A percentile compares a stretch with the other conserved stretches of the same genome.
These are phyloP conservation scores for Crambe crambe DNA, from an alignment of 37 sponge, comb jelly and placozoan genomes.

Conservation along the genomic window DNA sequence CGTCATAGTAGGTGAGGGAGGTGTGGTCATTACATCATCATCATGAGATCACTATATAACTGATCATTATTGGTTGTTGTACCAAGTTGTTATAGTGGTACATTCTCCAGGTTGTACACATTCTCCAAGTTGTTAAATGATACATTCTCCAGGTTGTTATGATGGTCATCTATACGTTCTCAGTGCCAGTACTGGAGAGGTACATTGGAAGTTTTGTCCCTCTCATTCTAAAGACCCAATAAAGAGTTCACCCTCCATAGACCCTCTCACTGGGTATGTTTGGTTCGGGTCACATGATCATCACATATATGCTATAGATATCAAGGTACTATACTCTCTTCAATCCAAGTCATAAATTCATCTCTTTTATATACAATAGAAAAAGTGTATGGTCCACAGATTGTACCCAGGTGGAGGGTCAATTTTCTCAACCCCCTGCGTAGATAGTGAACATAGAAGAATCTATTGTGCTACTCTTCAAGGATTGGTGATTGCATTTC, in stretches of 20 bases:
- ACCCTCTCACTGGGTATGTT: conserved; percentile 67
- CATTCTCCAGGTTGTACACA: no score
- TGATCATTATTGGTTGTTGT: no score
- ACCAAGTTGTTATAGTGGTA: no score
- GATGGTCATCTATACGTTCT: conserved; percentile 76
- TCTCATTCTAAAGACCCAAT: conserved; percentile 21
- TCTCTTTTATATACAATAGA: conserved; percentile 13
- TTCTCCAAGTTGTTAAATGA: no score
- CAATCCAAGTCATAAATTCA: conserved; percentile 7
- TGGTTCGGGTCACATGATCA: conserved; percentile 93
- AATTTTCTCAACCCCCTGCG: conserved; percentile 72
- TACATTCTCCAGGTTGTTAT: conserved; percentile 79
- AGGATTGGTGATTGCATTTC: conserved; percentile 53
- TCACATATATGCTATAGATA: conserved; percentile 69
- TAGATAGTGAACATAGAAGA: conserved; percentile 22
- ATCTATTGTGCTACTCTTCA: conserved; percentile 72
- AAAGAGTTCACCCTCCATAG: conserved; percentile 83
- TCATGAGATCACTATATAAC: no score
- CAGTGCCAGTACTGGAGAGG: conserved; percentile 26
- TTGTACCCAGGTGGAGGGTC: conserved; percentile 74
- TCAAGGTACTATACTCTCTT: no score
- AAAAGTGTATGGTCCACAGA: conserved; percentile 21
- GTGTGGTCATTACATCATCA: no score
- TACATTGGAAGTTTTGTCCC: conserved; percentile 61
- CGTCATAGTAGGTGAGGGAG: conserved; percentile 78